Base-by-base conservation (phyloP, 2,113 vertebrate species). In the Colistium nudipinnis region DNA sequence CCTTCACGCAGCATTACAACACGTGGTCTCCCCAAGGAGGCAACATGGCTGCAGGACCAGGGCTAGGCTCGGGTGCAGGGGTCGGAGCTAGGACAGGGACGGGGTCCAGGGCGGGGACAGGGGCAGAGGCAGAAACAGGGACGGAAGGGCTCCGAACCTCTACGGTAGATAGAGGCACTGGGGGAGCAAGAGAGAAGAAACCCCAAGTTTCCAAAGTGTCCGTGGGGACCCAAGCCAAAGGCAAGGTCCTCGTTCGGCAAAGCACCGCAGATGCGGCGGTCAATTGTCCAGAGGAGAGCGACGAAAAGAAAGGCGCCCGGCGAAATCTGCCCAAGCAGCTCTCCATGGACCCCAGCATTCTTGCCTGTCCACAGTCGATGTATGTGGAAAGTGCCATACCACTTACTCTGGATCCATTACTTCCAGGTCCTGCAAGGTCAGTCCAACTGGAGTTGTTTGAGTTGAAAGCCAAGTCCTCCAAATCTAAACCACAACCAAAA, bases 231-330 rank as follows among this genome's bases (percentile, higher is more conserved):
- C 92, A 93, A 76, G 92, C 92, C 39, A 89, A 88, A 67, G 88
- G 86, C 66, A 92, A 92, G 59, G 88, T 82, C 12, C 64, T 94
- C 47, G 78, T 94, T 19, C 80, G 93, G 27, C 92, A 93, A 87
- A 92, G 90, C 77, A 93, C 93, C 3, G 93, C 91, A 3, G 93
- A 94, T 36, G 92, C 92, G 27, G 91, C 92, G 0, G 92, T 94
- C 13, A 93, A 92, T 28, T 93, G 92, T 82, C 92, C 91, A 36
- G 90, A 92, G 12, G 87, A 92, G 33, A 86, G 81, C 20, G 86
- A 89, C 1, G 82, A 90, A 28, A 87, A 78, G 56, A 90, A 86
- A 68, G 67, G 62, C 1, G 22, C 62, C 17, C 89, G 85, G 9
- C 45, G 78, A 61, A 82, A 67, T 71, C 69, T 92, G 19, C 89